Evolutionary conservation across 2,797 vertebrate genomes (phyloP).

Genomic region (Mormyrops attenuatus): DNA sequence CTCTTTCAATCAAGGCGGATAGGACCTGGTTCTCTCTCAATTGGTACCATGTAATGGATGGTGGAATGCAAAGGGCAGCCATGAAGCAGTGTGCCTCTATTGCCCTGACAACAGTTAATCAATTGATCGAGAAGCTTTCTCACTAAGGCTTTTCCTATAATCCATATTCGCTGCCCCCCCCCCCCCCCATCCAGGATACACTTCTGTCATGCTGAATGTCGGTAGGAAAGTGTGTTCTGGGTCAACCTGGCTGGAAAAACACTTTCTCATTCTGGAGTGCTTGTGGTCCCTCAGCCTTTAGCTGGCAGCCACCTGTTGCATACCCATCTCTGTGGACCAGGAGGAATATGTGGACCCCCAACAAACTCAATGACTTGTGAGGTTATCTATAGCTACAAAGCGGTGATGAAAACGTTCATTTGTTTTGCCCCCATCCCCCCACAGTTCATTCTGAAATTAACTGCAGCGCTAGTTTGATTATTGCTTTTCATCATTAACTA

Average conservation of each 20-base stretch:
- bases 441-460: constrained; percentile 5
- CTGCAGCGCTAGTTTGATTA: background rate
- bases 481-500: background rate
- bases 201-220: background rate
- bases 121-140: constrained; percentile 8
- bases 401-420: background rate
- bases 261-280: background rate
- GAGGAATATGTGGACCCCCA: background rate
- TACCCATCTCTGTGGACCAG: background rate
- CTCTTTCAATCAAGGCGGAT: background rate
- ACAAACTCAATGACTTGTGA: background rate
- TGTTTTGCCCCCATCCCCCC: background rate
- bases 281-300: background rate
- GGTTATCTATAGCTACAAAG: background rate
- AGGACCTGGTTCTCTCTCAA: background rate
- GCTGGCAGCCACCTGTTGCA: background rate
- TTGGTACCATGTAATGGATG: background rate
- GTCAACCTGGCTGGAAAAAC: background rate
- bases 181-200: background rate
- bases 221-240: background rate
- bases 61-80: background rate
- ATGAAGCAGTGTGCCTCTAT: background rate
- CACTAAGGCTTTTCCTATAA: background rate
- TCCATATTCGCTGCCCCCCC: background rate
- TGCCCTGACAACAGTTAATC: constrained; percentile 5